Conservation (phyloP, 2,888 invertebrate genomes). For the Leptinotarsa tumamoca region DNA sequence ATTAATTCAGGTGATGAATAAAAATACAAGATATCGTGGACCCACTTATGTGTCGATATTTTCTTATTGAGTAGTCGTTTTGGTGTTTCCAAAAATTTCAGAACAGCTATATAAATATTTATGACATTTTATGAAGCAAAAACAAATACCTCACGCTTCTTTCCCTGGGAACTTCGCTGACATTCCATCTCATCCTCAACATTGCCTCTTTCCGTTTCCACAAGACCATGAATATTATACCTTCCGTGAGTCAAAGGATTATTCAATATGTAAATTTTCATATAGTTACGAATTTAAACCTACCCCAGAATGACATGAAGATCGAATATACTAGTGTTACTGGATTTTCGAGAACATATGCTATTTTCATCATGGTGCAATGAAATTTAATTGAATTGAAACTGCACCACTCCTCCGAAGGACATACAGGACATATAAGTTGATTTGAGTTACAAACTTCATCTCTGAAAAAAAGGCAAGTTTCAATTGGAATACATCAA, state of each 20-base stretch:
- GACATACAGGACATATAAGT: constrained; percentile 46
- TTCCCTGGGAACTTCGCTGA: constrained; percentile 29
- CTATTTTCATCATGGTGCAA: constrained; percentile 35
- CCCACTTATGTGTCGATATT: no score
- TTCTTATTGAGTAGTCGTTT: no score
- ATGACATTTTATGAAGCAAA: neutral
- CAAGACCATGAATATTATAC: constrained; percentile 48
- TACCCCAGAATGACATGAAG: constrained; percentile 62
- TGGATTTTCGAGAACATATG: constrained; percentile 42
- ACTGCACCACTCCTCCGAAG: constrained; percentile 30
- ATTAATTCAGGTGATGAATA: no score
- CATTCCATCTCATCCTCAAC: constrained; percentile 53
- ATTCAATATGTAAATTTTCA: neutral
- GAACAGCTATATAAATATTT: no score
- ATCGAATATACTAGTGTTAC: constrained; percentile 43
- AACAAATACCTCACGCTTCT: constrained; percentile 22
- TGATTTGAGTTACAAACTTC: constrained; percentile 44
- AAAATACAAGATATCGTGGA: no score
- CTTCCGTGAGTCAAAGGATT: neutral
- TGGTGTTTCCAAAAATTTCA: no score
- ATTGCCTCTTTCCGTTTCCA: constrained; percentile 49
- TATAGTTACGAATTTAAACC: constrained; percentile 2
- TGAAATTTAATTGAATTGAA: constrained; percentile 28
- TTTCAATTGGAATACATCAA: no score
- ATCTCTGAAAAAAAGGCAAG: constrained; percentile 23